Evolutionary conservation across 2,113 vertebrate genomes (phyloP).

Genomic region (Eupsittula cactorum): DNA sequence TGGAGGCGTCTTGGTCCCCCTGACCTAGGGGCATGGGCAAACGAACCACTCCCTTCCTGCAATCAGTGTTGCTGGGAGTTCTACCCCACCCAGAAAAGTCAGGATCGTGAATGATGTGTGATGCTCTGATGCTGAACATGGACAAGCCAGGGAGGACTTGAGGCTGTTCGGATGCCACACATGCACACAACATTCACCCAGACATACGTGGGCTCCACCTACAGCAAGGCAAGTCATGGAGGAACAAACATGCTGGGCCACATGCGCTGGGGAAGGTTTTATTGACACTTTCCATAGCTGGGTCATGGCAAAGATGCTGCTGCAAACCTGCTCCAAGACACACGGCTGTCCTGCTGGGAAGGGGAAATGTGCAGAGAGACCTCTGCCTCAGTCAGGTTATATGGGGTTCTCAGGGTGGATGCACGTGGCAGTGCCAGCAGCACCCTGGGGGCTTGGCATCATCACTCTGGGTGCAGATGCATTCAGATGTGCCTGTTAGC

Average conservation of each 20-base stretch:
- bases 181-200: no score
- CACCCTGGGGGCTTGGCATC: neutral
- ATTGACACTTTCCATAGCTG: neutral
- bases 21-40: neutral
- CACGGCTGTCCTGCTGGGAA: neutral
- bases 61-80: neutral
- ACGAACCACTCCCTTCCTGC: neutral
- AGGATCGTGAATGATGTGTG: no score
- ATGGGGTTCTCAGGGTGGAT: neutral
- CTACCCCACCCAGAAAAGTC: accelerated
- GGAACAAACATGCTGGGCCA: neutral
- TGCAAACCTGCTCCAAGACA: neutral
- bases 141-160: accelerated
- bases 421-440: neutral
- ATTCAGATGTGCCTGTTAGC: neutral
- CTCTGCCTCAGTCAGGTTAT: neutral
- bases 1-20: neutral
- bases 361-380: neutral
- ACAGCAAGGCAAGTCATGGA: neutral
- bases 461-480: neutral
- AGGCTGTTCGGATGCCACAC: accelerated
- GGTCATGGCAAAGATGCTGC: neutral
- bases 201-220: neutral
- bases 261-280: neutral
- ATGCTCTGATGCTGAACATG: neutral